phyloP scores from a whole-genome alignment of 64 coral and sea anemone species.

The Stylophora pistillata region DNA sequence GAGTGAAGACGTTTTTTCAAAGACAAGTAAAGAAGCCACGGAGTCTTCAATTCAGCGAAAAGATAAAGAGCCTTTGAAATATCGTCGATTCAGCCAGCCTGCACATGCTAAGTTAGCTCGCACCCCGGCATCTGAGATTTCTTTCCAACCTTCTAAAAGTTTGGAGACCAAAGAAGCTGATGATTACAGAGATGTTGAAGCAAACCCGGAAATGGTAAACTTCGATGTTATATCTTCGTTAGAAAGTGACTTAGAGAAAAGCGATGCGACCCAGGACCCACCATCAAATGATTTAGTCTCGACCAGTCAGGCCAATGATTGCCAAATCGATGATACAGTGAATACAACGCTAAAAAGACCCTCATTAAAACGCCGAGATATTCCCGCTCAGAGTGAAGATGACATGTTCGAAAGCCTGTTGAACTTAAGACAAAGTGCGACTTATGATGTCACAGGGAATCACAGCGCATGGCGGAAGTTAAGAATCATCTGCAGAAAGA shows the following conservation, averaged over 20 bases:
- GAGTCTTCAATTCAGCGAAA: not conserved
- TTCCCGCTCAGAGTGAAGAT: constrained; percentile 31
- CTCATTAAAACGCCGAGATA: not conserved
- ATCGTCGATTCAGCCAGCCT: constrained; percentile 29
- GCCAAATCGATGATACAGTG: not conserved
- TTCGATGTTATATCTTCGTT: not conserved
- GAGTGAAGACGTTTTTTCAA: not conserved
- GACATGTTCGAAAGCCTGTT: constrained; percentile 81
- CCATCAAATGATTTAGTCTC: not conserved
- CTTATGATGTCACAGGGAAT: constrained; percentile 61
- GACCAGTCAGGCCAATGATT: not conserved
- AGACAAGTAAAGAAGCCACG: not conserved
- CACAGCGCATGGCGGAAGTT: constrained; percentile 48
- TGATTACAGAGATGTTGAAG: not conserved
- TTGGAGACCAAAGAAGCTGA: not conserved
- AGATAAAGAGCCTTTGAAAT: constrained; percentile 7
- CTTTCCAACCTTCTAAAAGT: not conserved
- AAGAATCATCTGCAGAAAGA: constrained; percentile 51
- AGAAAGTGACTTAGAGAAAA: not conserved
- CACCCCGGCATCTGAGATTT: not conserved
- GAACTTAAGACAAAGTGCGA: constrained; percentile 82
- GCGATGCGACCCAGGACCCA: not conserved
- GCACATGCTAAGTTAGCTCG: not conserved
- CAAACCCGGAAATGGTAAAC: not conserved
- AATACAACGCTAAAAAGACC: not conserved